These are phyloP conservation scores for Hippotragus niger DNA, from an alignment of 2,113 vertebrate genomes.

Conservation along the genomic window DNA sequence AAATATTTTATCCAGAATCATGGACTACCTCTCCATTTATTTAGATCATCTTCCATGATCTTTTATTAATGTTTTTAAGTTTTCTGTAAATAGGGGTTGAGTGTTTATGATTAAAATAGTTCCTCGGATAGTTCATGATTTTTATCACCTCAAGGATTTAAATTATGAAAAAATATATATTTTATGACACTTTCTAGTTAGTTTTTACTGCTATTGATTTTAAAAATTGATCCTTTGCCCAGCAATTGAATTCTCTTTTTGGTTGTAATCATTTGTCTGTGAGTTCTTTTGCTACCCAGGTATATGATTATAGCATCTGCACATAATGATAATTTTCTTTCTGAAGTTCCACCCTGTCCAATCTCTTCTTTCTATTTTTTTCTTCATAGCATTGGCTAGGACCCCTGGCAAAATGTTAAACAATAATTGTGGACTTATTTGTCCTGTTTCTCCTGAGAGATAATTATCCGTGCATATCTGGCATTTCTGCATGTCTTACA, in stretches of 20 bases:
- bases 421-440: neutral
- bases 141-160: neutral
- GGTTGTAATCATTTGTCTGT: neutral
- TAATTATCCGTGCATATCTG: neutral
- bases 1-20: neutral
- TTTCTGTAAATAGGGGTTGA: neutral
- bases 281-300: neutral
- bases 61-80: neutral
- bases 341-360: neutral
- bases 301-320: neutral
- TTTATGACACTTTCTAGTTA: neutral
- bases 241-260: neutral
- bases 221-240: neutral
- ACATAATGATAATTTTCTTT: neutral
- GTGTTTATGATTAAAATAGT: neutral
- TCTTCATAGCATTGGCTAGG: neutral
- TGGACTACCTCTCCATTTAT: neutral
- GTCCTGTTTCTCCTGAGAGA: neutral
- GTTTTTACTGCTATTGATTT: neutral
- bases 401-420: neutral
- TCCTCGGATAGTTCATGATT: neutral
- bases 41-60: neutral
- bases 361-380: neutral
- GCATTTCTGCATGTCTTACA: neutral
- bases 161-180: conserved; percentile 9